phyloP scores from a whole-genome alignment of 2,888 invertebrate species.

The Lepidonotus clava region DNA sequence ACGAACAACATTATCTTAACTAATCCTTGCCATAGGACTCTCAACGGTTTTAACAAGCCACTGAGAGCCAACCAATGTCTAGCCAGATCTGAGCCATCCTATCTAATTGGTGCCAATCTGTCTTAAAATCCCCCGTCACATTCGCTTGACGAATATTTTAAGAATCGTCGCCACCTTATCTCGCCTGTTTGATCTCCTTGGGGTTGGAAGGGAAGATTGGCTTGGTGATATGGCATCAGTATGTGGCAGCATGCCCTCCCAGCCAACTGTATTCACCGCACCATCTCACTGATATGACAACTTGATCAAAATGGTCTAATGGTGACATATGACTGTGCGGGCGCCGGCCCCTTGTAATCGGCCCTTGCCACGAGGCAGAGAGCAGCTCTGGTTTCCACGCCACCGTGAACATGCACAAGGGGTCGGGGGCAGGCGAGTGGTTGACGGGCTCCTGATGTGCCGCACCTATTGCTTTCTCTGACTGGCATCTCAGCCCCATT shows the following conservation, averaged over 20 bases:
- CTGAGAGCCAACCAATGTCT: too few relatives aligned
- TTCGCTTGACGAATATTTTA: too few relatives aligned
- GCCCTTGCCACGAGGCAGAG: not conserved
- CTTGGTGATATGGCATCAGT: not conserved
- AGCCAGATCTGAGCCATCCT: too few relatives aligned
- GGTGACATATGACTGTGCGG: conserved; percentile 10
- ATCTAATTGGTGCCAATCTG: too few relatives aligned
- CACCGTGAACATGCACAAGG: not conserved
- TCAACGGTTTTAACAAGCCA: too few relatives aligned
- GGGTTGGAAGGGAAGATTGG: too few relatives aligned
- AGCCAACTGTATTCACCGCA: not conserved
- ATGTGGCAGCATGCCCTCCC: not conserved
- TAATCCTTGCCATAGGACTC: too few relatives aligned
- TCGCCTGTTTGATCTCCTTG: too few relatives aligned
- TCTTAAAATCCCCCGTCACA: too few relatives aligned
- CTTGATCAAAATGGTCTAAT: not conserved
- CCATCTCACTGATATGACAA: too few relatives aligned
- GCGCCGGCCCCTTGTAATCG: conserved; percentile 8
- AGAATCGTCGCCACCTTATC: too few relatives aligned
- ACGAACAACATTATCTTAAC: too few relatives aligned
- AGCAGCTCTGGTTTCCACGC: not conserved
- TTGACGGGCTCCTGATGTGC: not conserved
- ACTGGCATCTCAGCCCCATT: conserved; percentile 32
- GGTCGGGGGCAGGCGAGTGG: not conserved
- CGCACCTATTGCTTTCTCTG: not conserved